phyloP scores from a whole-genome alignment of 2,797 vertebrate genomes.

The Clarias platycephalus region DNA sequence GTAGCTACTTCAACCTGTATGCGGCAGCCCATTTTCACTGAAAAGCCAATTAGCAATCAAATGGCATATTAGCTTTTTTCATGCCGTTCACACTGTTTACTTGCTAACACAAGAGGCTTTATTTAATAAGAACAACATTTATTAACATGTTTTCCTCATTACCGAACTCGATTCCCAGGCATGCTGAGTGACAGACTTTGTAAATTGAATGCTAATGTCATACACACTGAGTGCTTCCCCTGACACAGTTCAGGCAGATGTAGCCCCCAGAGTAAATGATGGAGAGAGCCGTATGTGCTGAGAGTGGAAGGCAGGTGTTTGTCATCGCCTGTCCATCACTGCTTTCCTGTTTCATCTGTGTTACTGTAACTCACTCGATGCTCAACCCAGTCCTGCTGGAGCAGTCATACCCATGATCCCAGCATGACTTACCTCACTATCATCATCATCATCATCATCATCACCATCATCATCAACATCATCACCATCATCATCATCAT shows the following conservation, averaged over 20 bases:
- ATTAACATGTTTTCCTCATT: not conserved
- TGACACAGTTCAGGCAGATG: slow-evolving; percentile 15
- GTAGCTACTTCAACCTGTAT: not conserved
- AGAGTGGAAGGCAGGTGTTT: slow-evolving; percentile 27
- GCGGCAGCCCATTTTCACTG: not conserved
- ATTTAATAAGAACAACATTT: slow-evolving; percentile 17
- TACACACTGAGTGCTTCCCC: not conserved
- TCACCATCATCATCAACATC: not conserved
- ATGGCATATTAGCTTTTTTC: not conserved
- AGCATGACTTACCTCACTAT: not conserved
- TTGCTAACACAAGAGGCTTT: not conserved
- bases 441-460: not conserved
- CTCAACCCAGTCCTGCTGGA: not conserved
- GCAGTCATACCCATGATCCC: slow-evolving; percentile 6
- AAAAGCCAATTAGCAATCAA: not conserved
- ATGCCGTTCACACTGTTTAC: not conserved
- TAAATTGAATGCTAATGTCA: not conserved
- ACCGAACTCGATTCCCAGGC: not conserved
- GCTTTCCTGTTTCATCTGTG: not conserved
- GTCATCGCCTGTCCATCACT: slow-evolving; percentile 10
- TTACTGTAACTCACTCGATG: not conserved
- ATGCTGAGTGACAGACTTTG: not conserved
- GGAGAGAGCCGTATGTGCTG: not conserved
- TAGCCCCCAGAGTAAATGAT: slow-evolving; percentile 16
- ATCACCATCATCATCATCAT: not conserved